These are phyloP conservation scores for Procambarus virginalis DNA, from an alignment of 1,140 invertebrate genomes.

Conservation along the genomic window DNA sequence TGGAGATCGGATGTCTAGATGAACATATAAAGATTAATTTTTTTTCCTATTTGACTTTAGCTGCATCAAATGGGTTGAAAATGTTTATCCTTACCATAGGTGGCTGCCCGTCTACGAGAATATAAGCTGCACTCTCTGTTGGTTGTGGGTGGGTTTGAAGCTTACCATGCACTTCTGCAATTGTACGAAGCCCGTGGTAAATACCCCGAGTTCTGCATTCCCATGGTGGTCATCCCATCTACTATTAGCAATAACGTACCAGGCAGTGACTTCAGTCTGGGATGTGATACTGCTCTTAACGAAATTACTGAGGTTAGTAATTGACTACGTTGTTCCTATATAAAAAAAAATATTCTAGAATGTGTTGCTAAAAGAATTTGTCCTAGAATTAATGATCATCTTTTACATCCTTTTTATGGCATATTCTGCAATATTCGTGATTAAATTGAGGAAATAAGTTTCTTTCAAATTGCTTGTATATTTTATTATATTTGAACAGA, in stretches of 20 bases:
- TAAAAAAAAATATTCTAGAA: too few relatives aligned
- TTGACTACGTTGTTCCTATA: too few relatives aligned
- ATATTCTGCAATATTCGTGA: too few relatives aligned
- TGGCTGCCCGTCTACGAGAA: constrained; percentile 88
- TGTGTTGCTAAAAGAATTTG: too few relatives aligned
- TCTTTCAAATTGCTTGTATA: too few relatives aligned
- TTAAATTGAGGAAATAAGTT: too few relatives aligned
- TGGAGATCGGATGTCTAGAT: too few relatives aligned
- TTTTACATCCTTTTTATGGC: too few relatives aligned
- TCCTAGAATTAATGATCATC: too few relatives aligned
- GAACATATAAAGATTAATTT: too few relatives aligned
- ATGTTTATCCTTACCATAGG: constrained; percentile 73
- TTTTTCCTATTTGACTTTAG: too few relatives aligned
- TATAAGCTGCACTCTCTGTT: constrained; percentile 94
- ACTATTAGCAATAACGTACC: constrained; percentile 92
- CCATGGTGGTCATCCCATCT: constrained; percentile 96
- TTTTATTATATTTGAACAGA: constrained; percentile 76
- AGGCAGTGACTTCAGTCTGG: constrained; percentile 97
- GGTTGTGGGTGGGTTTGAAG: constrained; percentile 98
- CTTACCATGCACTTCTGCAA: constrained; percentile 90
- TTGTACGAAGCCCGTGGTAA: constrained; percentile 85
- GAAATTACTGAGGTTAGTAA: constrained; percentile 93
- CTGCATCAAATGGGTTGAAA: too few relatives aligned
- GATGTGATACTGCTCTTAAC: constrained; percentile 97
- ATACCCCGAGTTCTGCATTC: constrained; percentile 93